Percentiles rank a stretch among this genome's conserved stretches.
These are phyloP conservation scores for Siniperca chuatsi DNA, from an alignment of 2,113 vertebrate species.

Conservation along the genomic window DNA sequence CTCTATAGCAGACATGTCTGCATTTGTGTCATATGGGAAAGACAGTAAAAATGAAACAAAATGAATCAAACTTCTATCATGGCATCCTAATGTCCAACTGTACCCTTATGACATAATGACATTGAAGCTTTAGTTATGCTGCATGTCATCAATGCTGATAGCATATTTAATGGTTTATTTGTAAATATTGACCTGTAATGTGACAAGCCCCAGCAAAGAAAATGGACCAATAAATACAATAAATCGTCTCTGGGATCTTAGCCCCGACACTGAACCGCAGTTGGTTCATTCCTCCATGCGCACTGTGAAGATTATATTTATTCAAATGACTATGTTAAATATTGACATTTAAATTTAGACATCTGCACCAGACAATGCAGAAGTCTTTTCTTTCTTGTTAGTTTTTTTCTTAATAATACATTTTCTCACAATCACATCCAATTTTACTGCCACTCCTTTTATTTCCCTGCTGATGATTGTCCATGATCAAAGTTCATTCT, in stretches of 20 bases:
- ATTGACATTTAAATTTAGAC: slow-evolving; percentile 32
- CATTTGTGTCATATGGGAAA: slow-evolving; percentile 7
- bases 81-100: not conserved
- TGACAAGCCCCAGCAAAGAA: not conserved
- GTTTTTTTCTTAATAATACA: slow-evolving; percentile 9
- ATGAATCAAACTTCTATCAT: no score
- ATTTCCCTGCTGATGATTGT: not conserved
- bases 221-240: slow-evolving; percentile 1
- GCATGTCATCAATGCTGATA: slow-evolving; percentile 5
- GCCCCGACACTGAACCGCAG: slow-evolving; percentile 23
- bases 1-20: not conserved
- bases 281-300: slow-evolving; percentile 54
- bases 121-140: slow-evolving; percentile 7
- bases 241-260: not conserved
- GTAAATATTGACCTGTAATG: slow-evolving; percentile 54
- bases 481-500: not conserved
- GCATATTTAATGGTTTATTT: slow-evolving; percentile 11
- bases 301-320: slow-evolving; percentile 74
- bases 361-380: slow-evolving; percentile 39
- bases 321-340: not conserved
- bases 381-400: slow-evolving; percentile 24
- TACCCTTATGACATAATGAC: not conserved
- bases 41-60: not conserved
- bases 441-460: slow-evolving; percentile 26
- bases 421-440: slow-evolving; percentile 47